Evolutionary conservation across 2,888 invertebrate species (phyloP).

Genomic region (Elaeidobius kamerunicus): DNA sequence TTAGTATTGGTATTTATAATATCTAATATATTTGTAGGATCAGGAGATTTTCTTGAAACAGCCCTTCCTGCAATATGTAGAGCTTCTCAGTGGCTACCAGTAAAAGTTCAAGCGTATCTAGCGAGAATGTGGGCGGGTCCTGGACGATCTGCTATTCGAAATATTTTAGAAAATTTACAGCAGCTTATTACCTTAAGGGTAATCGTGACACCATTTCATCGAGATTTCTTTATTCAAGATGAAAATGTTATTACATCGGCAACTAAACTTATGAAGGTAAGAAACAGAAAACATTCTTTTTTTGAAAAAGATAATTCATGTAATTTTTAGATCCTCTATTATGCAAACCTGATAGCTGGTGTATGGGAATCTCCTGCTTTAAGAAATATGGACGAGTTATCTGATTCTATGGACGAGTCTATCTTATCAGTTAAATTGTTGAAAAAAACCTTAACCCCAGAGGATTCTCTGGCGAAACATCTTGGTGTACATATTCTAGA

Average conservation of each 20-base stretch:
- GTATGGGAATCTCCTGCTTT: constrained; percentile 65
- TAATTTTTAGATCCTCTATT: constrained; percentile 68
- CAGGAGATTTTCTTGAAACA: constrained; percentile 78
- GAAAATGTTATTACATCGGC: constrained; percentile 80
- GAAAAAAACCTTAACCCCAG: constrained; percentile 47
- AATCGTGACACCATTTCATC: constrained; percentile 69
- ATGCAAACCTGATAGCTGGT: constrained; percentile 85
- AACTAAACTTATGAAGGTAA: constrained; percentile 83
- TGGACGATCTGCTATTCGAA: constrained; percentile 55
- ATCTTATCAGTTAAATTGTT: constrained; percentile 42
- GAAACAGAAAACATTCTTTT: no score
- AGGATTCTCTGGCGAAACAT: constrained; percentile 68
- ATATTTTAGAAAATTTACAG: constrained; percentile 74
- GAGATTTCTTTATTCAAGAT: constrained; percentile 77
- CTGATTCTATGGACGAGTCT: constrained; percentile 50
- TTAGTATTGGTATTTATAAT: no score
- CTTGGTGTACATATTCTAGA: constrained; percentile 75
- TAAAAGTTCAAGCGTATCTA: constrained; percentile 73
- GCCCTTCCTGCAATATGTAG: constrained; percentile 77
- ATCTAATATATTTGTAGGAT: constrained; percentile 51
- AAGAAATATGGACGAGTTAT: constrained; percentile 55
- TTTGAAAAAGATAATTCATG: neutral
- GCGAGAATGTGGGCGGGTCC: constrained; percentile 76
- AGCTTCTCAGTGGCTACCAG: constrained; percentile 70
- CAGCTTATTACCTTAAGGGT: constrained; percentile 85